These are phyloP conservation scores for Clarias magur DNA, from an alignment of 2,113 vertebrate genomes.

Conservation along the genomic window DNA sequence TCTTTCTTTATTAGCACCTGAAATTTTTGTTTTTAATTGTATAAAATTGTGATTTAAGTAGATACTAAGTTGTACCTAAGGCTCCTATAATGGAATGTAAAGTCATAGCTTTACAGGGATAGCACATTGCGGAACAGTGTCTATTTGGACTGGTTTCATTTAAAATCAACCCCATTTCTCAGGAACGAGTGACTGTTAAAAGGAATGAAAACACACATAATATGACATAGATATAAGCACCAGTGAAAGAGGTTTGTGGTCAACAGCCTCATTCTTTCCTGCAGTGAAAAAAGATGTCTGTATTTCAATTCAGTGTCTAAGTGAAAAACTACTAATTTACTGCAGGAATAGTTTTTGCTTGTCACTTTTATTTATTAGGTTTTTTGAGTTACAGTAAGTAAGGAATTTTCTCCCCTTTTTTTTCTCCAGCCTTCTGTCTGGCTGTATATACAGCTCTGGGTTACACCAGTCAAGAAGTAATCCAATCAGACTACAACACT, in stretches of 20 bases:
- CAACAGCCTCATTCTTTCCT: not conserved
- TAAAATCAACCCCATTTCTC: not conserved
- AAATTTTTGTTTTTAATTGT: too few relatives aligned
- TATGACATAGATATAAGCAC: not conserved
- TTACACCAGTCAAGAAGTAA: not conserved
- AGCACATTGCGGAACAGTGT: not conserved
- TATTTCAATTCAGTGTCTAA: too few relatives aligned
- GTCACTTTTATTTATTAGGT: not conserved
- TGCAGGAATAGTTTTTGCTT: not conserved
- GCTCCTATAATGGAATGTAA: not conserved
- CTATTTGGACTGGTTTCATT: not conserved
- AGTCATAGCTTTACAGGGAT: not conserved
- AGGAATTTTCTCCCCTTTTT: not conserved
- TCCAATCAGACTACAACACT: too few relatives aligned
- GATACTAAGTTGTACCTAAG: not conserved
- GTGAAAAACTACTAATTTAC: not conserved
- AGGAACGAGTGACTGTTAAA: not conserved
- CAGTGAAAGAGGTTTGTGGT: not conserved
- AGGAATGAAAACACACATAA: not conserved
- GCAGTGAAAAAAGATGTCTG: not conserved
- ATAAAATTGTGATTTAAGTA: not conserved
- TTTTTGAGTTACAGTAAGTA: not conserved
- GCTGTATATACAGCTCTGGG: not conserved
- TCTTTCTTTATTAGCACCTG: too few relatives aligned
- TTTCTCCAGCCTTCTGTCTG: constrained; percentile 16